Evolutionary conservation across 2,797 vertebrate species (phyloP).

Genomic region (Uromys caudimaculatus): DNA sequence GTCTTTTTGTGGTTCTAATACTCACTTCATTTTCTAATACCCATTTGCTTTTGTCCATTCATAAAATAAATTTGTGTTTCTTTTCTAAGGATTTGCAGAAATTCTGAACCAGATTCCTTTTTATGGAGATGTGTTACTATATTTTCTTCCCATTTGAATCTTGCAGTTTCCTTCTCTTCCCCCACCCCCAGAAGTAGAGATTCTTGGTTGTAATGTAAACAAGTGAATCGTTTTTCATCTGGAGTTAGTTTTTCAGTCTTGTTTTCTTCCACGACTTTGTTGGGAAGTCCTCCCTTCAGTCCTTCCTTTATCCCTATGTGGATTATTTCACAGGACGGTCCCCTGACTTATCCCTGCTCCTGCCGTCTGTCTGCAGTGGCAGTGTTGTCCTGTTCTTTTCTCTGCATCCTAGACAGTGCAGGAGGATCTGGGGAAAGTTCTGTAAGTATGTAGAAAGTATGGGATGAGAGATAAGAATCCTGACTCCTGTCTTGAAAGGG

Average conservation of each 20-base stretch:
- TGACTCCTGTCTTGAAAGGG: background rate
- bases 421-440: background rate
- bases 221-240: background rate
- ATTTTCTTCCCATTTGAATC: background rate
- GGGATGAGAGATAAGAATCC: background rate
- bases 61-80: background rate
- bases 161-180: background rate
- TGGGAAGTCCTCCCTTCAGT: background rate
- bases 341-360: background rate
- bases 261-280: background rate
- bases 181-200: background rate
- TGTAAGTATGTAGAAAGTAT: background rate
- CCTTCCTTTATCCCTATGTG: background rate
- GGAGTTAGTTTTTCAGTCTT: background rate
- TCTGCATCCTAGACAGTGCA: background rate
- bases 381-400: background rate
- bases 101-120: background rate
- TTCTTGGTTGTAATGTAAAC: background rate
- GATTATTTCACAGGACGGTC: background rate
- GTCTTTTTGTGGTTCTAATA: background rate
- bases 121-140: too few relatives aligned
- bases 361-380: background rate
- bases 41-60: background rate
- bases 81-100: background rate
- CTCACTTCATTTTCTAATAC: background rate